A percentile compares a stretch with the other conserved stretches of the same genome.
phyloP scores from a whole-genome alignment of 1,140 invertebrate genomes.

The Leucophenga varia region DNA sequence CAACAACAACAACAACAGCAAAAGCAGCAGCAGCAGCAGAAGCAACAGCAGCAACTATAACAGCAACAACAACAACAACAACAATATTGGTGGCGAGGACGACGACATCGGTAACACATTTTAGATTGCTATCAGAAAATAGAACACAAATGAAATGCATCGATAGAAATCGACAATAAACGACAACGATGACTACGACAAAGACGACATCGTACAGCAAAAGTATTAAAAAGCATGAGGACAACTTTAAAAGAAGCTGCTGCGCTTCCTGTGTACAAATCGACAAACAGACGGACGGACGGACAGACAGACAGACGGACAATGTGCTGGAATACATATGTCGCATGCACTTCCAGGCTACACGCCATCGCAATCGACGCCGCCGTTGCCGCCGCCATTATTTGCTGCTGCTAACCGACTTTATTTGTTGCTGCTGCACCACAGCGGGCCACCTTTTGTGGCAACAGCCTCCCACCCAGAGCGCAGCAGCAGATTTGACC shows the following conservation, averaged over 20 bases:
- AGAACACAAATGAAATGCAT: slow-evolving; percentile 55
- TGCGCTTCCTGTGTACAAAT: no score
- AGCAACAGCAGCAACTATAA: slow-evolving; percentile 21
- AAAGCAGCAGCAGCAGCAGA: slow-evolving; percentile 1
- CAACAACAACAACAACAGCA: slow-evolving; percentile 23
- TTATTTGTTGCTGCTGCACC: slow-evolving; percentile 21
- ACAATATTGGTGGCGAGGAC: not conserved
- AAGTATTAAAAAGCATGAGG: no score
- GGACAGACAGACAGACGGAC: slow-evolving; percentile 17
- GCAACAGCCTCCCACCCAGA: slow-evolving; percentile 3
- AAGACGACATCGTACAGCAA: slow-evolving; percentile 5
- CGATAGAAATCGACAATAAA: slow-evolving; percentile 50
- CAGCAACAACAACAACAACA: slow-evolving; percentile 5
- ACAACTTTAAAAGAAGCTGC: no score
- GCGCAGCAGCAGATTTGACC: slow-evolving; percentile 1
- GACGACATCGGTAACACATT: slow-evolving; percentile 37
- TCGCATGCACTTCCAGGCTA: slow-evolving; percentile 38
- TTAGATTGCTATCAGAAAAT: slow-evolving; percentile 56
- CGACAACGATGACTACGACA: slow-evolving; percentile 4
- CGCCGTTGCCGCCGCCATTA: no score
- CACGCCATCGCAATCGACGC: no score
- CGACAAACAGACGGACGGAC: no score
- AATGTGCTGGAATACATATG: slow-evolving; percentile 51
- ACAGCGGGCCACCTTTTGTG: slow-evolving; percentile 17
- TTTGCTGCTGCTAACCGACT: slow-evolving; percentile 4